A percentile compares a stretch with the other conserved stretches of the same genome.
phyloP scores from a whole-genome alignment of 2,797 vertebrate species.

The Platyrinchus mystaceus region DNA sequence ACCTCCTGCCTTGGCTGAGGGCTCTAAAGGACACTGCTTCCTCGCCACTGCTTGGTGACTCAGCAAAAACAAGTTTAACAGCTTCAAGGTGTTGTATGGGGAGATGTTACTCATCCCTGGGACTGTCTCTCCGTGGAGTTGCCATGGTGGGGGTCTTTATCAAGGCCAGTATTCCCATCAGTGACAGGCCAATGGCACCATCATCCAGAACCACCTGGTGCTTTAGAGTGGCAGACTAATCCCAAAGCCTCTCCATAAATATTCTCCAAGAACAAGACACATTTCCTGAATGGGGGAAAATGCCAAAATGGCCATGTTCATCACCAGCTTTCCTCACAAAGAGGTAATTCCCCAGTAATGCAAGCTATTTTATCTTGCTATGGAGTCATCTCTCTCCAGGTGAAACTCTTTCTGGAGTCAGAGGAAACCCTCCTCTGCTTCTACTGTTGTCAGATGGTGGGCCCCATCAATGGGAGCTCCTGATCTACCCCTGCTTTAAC shows the following conservation, averaged over 20 bases:
- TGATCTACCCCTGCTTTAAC: background rate
- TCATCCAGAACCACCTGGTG: background rate
- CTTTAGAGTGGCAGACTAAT: background rate
- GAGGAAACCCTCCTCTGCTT: background rate
- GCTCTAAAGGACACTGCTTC: background rate
- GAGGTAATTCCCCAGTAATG: background rate
- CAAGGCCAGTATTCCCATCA: background rate
- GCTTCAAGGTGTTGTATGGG: background rate
- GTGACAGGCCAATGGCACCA: background rate
- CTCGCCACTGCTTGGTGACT: background rate
- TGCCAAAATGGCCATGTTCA: accelerated
- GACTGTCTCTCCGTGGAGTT: background rate
- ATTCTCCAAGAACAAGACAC: background rate
- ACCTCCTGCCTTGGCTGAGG: background rate
- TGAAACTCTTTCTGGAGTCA: background rate
- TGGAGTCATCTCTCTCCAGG: background rate
- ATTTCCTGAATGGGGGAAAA: background rate
- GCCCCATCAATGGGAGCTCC: background rate
- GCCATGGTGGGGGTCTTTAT: accelerated
- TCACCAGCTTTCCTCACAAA: background rate
- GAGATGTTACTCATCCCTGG: background rate
- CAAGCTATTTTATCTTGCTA: background rate
- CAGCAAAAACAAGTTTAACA: background rate
- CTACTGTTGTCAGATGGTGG: background rate
- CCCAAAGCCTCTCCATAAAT: background rate